Evolutionary conservation across 1,140 invertebrate genomes (phyloP).

Genomic region (Monochamus saltuarius): DNA sequence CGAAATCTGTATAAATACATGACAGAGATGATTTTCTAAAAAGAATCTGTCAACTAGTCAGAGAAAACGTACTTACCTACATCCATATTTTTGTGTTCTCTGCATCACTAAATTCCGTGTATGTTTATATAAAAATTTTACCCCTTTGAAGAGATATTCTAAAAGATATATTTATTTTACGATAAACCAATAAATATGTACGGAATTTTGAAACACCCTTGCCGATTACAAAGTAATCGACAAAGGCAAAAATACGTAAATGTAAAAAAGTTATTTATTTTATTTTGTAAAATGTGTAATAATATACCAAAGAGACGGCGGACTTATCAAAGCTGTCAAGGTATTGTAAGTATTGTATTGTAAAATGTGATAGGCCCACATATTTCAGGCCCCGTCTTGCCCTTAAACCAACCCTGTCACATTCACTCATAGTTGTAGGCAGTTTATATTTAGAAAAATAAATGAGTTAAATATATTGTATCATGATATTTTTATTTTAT

Average conservation of each 20-base stretch:
- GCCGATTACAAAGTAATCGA: neutral
- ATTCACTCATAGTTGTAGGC: conserved; percentile 51
- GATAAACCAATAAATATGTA: neutral
- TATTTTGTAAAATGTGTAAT: conserved; percentile 52
- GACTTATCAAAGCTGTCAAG: conserved; percentile 48
- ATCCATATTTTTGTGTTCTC: conserved; percentile 12
- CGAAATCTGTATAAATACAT: conserved; percentile 18
- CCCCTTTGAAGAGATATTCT: no score
- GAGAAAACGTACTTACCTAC: conserved; percentile 37
- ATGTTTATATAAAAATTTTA: no score
- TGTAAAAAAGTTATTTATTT: conserved; percentile 38
- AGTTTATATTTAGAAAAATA: conserved; percentile 54
- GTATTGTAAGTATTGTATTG: conserved; percentile 53
- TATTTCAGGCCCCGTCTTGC: conserved; percentile 49
- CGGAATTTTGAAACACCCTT: neutral
- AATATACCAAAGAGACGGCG: conserved; percentile 52
- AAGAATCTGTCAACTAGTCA: conserved; percentile 44
- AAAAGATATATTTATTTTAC: neutral
- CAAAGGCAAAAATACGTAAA: neutral
- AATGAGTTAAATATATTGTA: conserved; percentile 27
- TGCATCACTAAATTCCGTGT: neutral
- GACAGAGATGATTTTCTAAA: conserved; percentile 12
- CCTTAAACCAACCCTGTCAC: conserved; percentile 49
- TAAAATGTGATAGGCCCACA: conserved; percentile 53
- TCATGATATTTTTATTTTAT: conserved; percentile 10